Evolutionary conservation across 2,797 vertebrate genomes (phyloP), one percentile per base, ranked within the genome.

Genomic region (Syndactyla subalaris): DNA sequence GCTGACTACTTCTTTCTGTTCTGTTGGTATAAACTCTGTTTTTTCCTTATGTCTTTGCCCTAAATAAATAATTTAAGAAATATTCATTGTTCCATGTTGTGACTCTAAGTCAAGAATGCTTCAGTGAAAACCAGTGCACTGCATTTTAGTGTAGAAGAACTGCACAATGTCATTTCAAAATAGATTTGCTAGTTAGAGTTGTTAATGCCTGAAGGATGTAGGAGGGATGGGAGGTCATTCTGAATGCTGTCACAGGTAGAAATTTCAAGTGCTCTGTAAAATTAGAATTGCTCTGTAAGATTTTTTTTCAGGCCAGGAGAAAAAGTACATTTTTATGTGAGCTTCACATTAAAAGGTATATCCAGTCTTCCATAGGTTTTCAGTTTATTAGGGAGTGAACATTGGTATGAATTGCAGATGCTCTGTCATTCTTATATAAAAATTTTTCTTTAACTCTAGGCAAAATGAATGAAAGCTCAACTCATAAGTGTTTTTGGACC

Each of bases 31-130:
- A 66, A 89, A 85, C 5, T 32, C 59, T 62, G 8, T 67, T 80
- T 88, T 74, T 16, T 76, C 51, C 48, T 41, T 65, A 59, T 26
- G 45, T 19, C 80, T 92, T 90, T 74, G 26, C 57, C 48, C 54
- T 81, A 77, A 81, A 93, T 82, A 92, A 93, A 92, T 90, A 85
- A 93, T 88, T 73, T 43, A 88, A 92, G 57, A 24, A 58, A 54
- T 72, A 76, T 72, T 76, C 43, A 52, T 61, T 90, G 72, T 88
- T 79, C 68, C 72, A 62, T 80, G 55, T 38, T 88, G 52, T 72
- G 73, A 81, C 19, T 75, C 26, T 43, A 55, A 66, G 59, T 85
- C 70, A 78, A 61, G 66, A 77, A 80, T 57, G 52, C 57, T 88
- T 72, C 2, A 15, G 49, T 86, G 86, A 74, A 86, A 71, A 71